Evolutionary conservation across 2,797 vertebrate species (phyloP).

Genomic region (Lagodon rhomboides): DNA sequence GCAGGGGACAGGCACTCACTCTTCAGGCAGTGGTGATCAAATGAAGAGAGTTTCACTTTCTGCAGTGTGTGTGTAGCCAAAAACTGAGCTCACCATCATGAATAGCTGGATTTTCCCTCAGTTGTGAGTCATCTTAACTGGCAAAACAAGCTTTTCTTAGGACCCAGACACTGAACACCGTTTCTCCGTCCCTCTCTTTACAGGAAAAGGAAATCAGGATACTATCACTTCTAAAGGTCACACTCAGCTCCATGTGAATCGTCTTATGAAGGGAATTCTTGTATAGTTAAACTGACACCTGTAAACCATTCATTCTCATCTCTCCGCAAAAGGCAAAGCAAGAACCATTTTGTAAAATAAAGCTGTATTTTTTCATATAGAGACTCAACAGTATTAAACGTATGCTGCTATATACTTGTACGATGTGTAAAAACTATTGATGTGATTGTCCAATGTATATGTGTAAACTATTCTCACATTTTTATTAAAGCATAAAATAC

Average conservation of each 20-base stretch:
- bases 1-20: too few species aligned
- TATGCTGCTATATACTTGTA: constrained; percentile 90
- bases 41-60: too few species aligned
- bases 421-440: constrained; percentile 88
- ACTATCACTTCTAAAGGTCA: constrained; percentile 89
- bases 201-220: constrained; percentile 94
- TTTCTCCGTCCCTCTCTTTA: constrained; percentile 32
- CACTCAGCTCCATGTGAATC: constrained; percentile 59
- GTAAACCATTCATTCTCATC: constrained; percentile 76
- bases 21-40: too few species aligned
- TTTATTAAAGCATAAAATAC: constrained; percentile 89
- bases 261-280: constrained; percentile 67
- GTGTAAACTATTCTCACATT: constrained; percentile 90
- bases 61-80: too few species aligned
- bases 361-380: constrained; percentile 97
- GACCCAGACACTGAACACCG: neutral
- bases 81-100: too few species aligned
- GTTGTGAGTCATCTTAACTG: neutral
- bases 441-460: constrained; percentile 87
- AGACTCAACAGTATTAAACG: constrained; percentile 89
- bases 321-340: constrained; percentile 75
- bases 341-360: constrained; percentile 91
- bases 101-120: neutral
- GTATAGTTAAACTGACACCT: constrained; percentile 73
- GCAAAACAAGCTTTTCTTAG: neutral